Conservation (phyloP, 2,113 vertebrate species). For the Rhadina sibilatrix region DNA sequence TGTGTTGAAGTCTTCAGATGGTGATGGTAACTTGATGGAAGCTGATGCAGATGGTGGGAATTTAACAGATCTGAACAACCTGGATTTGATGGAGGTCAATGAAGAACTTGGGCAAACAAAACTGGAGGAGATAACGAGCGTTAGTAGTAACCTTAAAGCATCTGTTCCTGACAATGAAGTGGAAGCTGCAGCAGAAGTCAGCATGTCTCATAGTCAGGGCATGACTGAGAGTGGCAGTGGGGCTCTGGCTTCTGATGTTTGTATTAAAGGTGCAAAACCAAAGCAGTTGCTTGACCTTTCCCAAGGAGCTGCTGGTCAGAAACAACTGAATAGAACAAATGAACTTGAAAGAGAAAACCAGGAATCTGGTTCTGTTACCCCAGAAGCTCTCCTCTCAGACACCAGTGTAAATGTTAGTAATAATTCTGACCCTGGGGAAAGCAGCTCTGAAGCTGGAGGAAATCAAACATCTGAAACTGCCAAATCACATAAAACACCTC, state of each 20-base stretch:
- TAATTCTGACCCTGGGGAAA: constrained; percentile 54
- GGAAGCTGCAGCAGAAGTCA: constrained; percentile 43
- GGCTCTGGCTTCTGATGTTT: constrained; percentile 16
- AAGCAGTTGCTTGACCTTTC: constrained; percentile 79
- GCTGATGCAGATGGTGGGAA: background rate
- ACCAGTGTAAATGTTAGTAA: background rate
- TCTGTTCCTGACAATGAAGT: background rate
- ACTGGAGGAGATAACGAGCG: background rate
- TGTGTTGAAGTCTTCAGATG: constrained; percentile 13
- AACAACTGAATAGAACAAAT: constrained; percentile 14
- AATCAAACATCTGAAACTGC: constrained; percentile 19
- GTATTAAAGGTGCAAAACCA: constrained; percentile 84
- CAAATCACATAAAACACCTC: constrained; percentile 8
- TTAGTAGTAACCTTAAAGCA: background rate
- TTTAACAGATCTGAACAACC: background rate
- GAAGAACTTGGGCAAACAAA: constrained; percentile 3
- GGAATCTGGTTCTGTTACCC: background rate
- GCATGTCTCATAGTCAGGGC: background rate
- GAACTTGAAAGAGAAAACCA: constrained; percentile 17
- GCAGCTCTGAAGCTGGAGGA: constrained; percentile 68
- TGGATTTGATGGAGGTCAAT: background rate
- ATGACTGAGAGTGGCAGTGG: background rate
- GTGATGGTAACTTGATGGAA: background rate
- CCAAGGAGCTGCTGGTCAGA: constrained; percentile 52
- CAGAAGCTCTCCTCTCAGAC: background rate